Conservation (phyloP, 1,140 invertebrate genomes). For the Drosophila pseudoobscura region DNA sequence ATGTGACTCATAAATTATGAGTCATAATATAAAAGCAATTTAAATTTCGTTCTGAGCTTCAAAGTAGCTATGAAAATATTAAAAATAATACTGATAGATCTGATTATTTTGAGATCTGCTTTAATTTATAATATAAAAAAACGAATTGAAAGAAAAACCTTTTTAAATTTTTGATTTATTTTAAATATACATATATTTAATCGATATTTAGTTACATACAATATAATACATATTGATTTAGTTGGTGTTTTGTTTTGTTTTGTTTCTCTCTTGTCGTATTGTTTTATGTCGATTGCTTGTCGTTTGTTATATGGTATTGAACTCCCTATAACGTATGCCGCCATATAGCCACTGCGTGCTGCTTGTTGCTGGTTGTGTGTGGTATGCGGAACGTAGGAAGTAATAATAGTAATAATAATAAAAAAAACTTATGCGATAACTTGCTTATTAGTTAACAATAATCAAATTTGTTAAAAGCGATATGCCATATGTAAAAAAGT, state of each 20-base stretch:
- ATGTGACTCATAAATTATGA: no score
- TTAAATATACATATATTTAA: conserved; percentile 48
- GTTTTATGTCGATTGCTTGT: conserved; percentile 53
- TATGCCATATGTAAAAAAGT: conserved; percentile 50
- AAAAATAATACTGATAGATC: no score
- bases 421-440: conserved; percentile 57
- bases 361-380: conserved; percentile 19
- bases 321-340: no score
- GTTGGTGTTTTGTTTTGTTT: conserved; percentile 50
- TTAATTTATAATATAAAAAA: no score
- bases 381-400: conserved; percentile 5
- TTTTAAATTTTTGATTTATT: conserved; percentile 43
- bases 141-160: neutral
- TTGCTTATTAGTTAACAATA: conserved; percentile 79
- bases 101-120: no score
- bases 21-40: no score
- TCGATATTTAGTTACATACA: conserved; percentile 54
- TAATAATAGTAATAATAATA: conserved; percentile 40
- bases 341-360: conserved; percentile 11
- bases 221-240: conserved; percentile 75
- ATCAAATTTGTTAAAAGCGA: conserved; percentile 72
- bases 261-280: neutral
- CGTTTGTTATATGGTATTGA: conserved; percentile 17
- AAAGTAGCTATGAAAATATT: no score
- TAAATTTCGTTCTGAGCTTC: no score